A percentile compares a stretch with the other conserved stretches of the same genome.
phyloP scores from a whole-genome alignment of 2,113 vertebrate genomes.

The Etia nguti region DNA sequence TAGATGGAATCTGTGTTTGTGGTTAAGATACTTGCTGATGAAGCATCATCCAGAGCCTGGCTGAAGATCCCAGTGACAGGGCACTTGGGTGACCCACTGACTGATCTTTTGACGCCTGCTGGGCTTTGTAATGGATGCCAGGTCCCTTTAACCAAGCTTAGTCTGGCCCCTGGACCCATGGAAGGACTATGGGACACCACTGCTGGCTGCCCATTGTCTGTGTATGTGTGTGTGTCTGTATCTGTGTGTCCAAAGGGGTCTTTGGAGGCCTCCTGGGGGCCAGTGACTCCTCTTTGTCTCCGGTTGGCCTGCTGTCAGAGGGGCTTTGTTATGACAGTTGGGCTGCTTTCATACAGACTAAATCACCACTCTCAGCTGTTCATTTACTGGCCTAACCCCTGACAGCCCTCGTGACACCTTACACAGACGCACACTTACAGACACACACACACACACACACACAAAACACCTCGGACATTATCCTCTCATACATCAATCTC shows the following conservation, averaged over 20 bases:
- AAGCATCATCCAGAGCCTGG: not conserved
- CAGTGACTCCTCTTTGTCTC: slow-evolving; percentile 70
- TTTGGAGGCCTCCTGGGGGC: slow-evolving; percentile 57
- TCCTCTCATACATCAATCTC: not conserved
- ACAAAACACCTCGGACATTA: not conserved
- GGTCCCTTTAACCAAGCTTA: slow-evolving; percentile 34
- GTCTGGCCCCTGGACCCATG: slow-evolving; percentile 35
- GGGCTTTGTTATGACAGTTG: slow-evolving; percentile 80
- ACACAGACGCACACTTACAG: slow-evolving; percentile 18
- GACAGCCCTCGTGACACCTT: slow-evolving; percentile 54
- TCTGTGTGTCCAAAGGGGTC: slow-evolving; percentile 49
- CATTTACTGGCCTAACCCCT: slow-evolving; percentile 73
- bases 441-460: slow-evolving; percentile 7
- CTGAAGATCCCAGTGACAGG: not conserved
- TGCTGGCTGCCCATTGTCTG: slow-evolving; percentile 65
- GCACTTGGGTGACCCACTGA: not conserved
- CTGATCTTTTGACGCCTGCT: slow-evolving; percentile 28
- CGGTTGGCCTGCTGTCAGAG: slow-evolving; percentile 62
- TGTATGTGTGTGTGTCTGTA: slow-evolving; percentile 19
- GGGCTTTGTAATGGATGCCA: slow-evolving; percentile 61
- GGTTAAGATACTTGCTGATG: not conserved
- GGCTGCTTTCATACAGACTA: slow-evolving; percentile 75
- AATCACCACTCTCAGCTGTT: slow-evolving; percentile 79
- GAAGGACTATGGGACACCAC: slow-evolving; percentile 33
- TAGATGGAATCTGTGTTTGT: not conserved